These are phyloP conservation scores for Drosophila littoralis DNA, from an alignment of 1,140 invertebrate genomes.

Conservation along the genomic window DNA sequence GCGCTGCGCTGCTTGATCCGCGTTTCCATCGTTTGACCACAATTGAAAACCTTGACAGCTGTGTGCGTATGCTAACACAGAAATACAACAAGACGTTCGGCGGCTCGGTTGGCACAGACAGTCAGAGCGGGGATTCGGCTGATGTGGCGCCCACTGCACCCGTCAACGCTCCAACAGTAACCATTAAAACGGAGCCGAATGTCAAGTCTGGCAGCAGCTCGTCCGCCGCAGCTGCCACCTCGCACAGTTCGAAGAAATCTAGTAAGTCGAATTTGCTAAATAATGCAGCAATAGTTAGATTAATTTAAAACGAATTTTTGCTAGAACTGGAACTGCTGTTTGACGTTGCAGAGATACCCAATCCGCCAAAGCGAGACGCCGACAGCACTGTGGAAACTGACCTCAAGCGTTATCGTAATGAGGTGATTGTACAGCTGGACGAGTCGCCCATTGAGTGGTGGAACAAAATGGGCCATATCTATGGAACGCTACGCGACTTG, in stretches of 20 bases:
- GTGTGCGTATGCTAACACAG: conserved; percentile 63
- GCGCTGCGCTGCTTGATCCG: conserved; percentile 74
- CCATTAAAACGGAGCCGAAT: conserved; percentile 66
- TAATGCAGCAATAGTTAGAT: background rate
- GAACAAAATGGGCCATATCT: conserved; percentile 73
- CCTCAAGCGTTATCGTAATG: conserved; percentile 77
- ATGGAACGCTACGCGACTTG: conserved; percentile 71
- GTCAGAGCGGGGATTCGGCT: conserved; percentile 33
- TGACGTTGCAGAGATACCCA: conserved; percentile 67
- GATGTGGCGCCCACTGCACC: conserved; percentile 52
- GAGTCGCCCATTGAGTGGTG: conserved; percentile 80
- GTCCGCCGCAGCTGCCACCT: background rate
- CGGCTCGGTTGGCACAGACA: conserved; percentile 14
- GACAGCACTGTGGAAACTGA: conserved; percentile 72
- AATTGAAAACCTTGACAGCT: conserved; percentile 67
- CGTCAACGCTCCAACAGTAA: conserved; percentile 42
- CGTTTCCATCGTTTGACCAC: conserved; percentile 81
- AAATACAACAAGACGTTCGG: conserved; percentile 68
- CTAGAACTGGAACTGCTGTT: conserved; percentile 79
- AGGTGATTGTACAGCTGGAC: conserved; percentile 73
- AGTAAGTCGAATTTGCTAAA: conserved; percentile 50
- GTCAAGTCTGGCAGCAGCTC: conserved; percentile 25
- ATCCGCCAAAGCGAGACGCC: conserved; percentile 44
- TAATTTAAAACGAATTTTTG: conserved; percentile 15
- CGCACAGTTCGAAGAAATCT: conserved; percentile 55